Evolutionary conservation across 2,113 vertebrate species (phyloP), one percentile per base, ranked within the genome.

Genomic region (Peromyscus californicus): DNA sequence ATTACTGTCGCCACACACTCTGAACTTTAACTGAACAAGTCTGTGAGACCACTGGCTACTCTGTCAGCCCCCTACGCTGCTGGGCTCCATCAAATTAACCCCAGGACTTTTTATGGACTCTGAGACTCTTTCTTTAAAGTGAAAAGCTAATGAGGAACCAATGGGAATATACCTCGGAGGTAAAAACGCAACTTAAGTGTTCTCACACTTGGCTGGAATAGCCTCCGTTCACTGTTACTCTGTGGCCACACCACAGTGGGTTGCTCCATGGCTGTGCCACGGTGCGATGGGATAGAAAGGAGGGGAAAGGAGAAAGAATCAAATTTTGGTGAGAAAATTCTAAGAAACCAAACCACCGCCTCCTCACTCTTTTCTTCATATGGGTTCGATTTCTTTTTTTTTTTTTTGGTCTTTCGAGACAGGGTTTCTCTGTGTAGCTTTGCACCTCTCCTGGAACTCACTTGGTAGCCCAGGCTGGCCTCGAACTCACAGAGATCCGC

Each of bases 241-340:
- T 0, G 1, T 7, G 13, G 0, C 57, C 78, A 5, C 15, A 15
- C 36, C 10, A 85, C 0, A 4, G n/a, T 39, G 45, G 31, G 22
- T 51, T 8, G 10, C 51, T 51, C 10, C 10, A 1, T 51, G 51
- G 51, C 51, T 51, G 51, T 9, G 51, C 36, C 10, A 85, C 0
- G 4, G n/a, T 33, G 51, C 26, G 13, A 79, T 29, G 39, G 70
- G 65, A 89, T 90, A 76, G 51, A 63, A 75, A 87, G 33, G 1
- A 79, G 48, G 72, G 19, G 5, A 65, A 72, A 83, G 21, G 39
- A 74, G 8, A 67, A 79, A 78, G 45, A 83, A 59, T 33, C 3
- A 15, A 57, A 89, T 67, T 91, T 90, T 96, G 78, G 19, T 57
- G 70, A 90, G 48, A 82, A 91, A 51, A 88, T 84, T 93, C 88